Conservation (phyloP, 2,797 vertebrate genomes). For the Gymnodraco acuticeps region DNA sequence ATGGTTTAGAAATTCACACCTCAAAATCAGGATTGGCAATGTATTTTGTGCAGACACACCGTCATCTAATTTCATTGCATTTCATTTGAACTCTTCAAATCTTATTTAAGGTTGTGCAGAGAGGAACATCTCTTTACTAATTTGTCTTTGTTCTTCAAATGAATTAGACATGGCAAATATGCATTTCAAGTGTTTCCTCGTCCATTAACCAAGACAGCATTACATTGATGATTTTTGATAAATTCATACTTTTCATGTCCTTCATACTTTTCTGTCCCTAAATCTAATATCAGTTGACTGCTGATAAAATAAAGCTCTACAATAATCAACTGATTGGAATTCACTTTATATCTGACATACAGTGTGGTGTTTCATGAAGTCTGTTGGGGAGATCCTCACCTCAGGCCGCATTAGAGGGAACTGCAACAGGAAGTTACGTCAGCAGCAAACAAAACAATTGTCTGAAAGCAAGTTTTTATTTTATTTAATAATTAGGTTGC, state of each 20-base stretch:
- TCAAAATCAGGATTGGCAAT: constrained; percentile 33
- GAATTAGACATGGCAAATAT: neutral
- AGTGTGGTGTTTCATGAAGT: neutral
- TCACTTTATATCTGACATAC: neutral
- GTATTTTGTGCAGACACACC: constrained; percentile 19
- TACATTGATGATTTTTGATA: neutral
- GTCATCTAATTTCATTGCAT: constrained; percentile 21
- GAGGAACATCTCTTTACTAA: neutral
- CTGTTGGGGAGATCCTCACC: neutral
- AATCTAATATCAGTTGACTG: neutral
- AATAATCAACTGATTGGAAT: neutral
- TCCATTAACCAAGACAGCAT: neutral
- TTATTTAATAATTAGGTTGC: neutral
- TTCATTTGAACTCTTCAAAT: constrained; percentile 31
- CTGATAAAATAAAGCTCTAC: neutral
- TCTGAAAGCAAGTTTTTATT: neutral
- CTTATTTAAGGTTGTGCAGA: constrained; percentile 9
- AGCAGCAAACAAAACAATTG: neutral
- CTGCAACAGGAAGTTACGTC: constrained; percentile 67
- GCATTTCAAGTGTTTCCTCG: neutral
- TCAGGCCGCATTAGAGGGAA: neutral
- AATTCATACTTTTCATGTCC: too few species aligned
- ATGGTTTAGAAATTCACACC: constrained; percentile 50
- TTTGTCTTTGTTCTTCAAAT: constrained; percentile 1
- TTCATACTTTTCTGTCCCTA: neutral